A percentile compares a stretch with the other conserved stretches of the same genome.
Evolutionary conservation across 2,888 invertebrate species (phyloP).

Genomic region (Trissonchulus sp.): DNA sequence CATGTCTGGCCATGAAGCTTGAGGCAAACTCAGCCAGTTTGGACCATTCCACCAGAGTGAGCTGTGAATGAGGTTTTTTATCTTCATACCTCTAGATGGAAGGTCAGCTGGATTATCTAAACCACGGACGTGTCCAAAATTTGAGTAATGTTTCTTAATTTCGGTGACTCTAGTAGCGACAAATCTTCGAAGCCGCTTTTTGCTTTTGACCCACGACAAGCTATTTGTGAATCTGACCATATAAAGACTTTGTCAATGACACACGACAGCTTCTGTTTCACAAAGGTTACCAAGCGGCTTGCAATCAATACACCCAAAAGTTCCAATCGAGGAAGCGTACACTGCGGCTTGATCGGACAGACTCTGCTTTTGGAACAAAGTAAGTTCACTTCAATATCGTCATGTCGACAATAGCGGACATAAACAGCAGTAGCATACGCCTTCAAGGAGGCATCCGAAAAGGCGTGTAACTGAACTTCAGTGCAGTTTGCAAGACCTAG

Average conservation of each 20-base stretch:
- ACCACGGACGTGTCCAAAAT: slow-evolving; percentile 40
- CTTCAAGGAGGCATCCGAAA: slow-evolving; percentile 40
- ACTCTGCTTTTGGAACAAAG: too few relatives aligned
- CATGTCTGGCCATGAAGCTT: slow-evolving; percentile 15
- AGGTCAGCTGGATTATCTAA: slow-evolving; percentile 45
- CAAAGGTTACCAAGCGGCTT: slow-evolving; percentile 31
- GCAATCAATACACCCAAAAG: slow-evolving; percentile 6
- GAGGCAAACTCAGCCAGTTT: slow-evolving; percentile 32
- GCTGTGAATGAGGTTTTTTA: slow-evolving; percentile 28
- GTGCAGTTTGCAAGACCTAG: neutral
- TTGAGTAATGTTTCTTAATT: slow-evolving; percentile 37
- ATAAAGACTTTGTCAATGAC: slow-evolving; percentile 28
- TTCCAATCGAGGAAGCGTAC: slow-evolving; percentile 38
- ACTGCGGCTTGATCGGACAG: slow-evolving; percentile 37
- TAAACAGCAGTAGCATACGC: slow-evolving; percentile 40
- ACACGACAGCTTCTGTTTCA: slow-evolving; percentile 35
- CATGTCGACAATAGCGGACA: too few relatives aligned
- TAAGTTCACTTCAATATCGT: too few relatives aligned
- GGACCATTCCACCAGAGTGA: slow-evolving; percentile 43
- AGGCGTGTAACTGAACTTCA: slow-evolving; percentile 4
- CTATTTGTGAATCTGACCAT: slow-evolving; percentile 38
- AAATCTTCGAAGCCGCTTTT: slow-evolving; percentile 32
- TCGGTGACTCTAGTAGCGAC: slow-evolving; percentile 40
- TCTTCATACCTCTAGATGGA: slow-evolving; percentile 38
- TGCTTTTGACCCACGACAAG: slow-evolving; percentile 38